Conservation (phyloP, 2,797 vertebrate genomes). For the Sphenodon punctatus region DNA sequence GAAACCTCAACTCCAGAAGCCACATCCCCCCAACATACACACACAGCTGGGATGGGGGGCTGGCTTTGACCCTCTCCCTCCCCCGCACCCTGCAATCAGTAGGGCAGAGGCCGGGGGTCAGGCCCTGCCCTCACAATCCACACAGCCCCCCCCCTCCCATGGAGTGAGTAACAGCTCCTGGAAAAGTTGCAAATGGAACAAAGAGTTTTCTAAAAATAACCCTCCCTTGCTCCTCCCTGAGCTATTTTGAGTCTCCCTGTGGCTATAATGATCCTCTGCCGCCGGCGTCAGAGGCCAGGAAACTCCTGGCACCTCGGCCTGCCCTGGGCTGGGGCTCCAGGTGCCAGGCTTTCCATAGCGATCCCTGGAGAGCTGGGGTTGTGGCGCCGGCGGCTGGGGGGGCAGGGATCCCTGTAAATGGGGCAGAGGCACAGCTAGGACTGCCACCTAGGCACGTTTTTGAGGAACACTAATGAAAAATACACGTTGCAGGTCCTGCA, state of each 20-base stretch:
- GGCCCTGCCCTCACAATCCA: too few relatives aligned
- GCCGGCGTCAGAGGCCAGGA: conserved; percentile 1
- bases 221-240: background rate
- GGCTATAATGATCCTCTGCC: conserved; percentile 4
- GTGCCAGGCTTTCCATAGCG: too few relatives aligned
- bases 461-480: too few relatives aligned
- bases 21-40: too few relatives aligned
- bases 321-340: background rate
- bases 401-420: background rate
- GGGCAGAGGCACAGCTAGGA: background rate
- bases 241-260: conserved; percentile 40
- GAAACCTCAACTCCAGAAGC: background rate
- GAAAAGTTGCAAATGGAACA: background rate
- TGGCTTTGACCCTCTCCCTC: background rate
- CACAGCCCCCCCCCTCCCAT: too few relatives aligned
- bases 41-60: too few relatives aligned
- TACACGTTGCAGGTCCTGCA: too few relatives aligned
- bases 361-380: too few relatives aligned
- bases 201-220: conserved; percentile 59
- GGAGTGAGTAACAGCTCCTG: rapidly evolving
- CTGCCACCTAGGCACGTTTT: too few relatives aligned
- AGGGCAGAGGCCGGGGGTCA: background rate
- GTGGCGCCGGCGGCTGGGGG: too few relatives aligned
- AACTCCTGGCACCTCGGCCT: background rate
- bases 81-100: too few relatives aligned